Conservation (phyloP, 2,113 vertebrate genomes). For the Tonatia bakeri region DNA sequence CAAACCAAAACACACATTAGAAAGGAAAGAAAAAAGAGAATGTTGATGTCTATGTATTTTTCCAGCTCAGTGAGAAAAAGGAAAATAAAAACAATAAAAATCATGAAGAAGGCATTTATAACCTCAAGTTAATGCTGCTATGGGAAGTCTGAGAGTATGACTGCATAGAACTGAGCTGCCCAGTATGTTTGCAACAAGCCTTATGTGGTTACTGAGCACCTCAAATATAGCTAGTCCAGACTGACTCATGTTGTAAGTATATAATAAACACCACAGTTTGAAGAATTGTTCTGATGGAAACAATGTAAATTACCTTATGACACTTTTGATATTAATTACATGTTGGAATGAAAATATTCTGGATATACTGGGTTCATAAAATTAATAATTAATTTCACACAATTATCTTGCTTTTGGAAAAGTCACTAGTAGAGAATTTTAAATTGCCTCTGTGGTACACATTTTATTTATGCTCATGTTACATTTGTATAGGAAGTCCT, state of each 20-base stretch:
- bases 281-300: neutral
- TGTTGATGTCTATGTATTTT: neutral
- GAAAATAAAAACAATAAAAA: slow-evolving; percentile 2
- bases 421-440: neutral
- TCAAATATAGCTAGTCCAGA: neutral
- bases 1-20: neutral
- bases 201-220: neutral
- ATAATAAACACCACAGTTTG: neutral
- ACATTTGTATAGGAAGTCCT: neutral
- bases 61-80: neutral
- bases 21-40: neutral
- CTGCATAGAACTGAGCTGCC: neutral
- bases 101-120: neutral
- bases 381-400: neutral
- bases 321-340: neutral
- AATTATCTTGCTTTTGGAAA: neutral
- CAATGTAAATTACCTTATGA: neutral
- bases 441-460: neutral
- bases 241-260: neutral
- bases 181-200: neutral
- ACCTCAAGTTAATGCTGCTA: neutral
- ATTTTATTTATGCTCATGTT: neutral
- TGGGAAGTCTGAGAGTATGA: neutral
- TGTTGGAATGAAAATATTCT: neutral
- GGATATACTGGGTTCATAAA: neutral